Conservation (phyloP, 2,113 vertebrate genomes). For the Hemicordylus capensis region DNA sequence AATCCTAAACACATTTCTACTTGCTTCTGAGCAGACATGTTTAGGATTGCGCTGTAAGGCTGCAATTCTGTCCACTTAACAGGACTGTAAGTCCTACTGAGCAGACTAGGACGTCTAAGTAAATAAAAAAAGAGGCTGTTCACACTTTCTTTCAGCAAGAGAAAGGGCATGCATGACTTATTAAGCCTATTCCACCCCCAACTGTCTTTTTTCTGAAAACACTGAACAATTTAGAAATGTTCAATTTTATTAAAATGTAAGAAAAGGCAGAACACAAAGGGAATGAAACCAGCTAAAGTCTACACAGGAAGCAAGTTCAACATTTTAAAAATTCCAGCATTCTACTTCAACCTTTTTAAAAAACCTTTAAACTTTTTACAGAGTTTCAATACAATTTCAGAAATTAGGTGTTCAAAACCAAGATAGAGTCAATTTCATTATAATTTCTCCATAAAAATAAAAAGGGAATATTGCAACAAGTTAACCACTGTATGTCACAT, state of each 20-base stretch:
- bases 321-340: constrained; percentile 70
- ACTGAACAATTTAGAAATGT: constrained; percentile 77
- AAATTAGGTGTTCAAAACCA: constrained; percentile 70
- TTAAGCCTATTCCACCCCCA: background rate
- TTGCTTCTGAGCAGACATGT: too few species aligned
- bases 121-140: too few species aligned
- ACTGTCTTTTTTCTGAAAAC: constrained; percentile 58
- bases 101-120: too few species aligned
- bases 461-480: constrained; percentile 70
- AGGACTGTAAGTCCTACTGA: too few species aligned
- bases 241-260: constrained; percentile 84
- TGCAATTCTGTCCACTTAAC: too few species aligned
- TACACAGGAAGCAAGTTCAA: constrained; percentile 71
- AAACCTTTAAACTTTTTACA: constrained; percentile 64
- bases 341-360: constrained; percentile 72
- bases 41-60: too few species aligned
- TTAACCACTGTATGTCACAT: constrained; percentile 63
- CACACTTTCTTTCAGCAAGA: background rate
- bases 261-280: constrained; percentile 83
- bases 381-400: constrained; percentile 66
- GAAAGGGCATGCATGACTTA: accelerated
- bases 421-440: constrained; percentile 70
- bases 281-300: constrained; percentile 76
- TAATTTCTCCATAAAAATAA: constrained; percentile 73
- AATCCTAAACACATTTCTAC: too few species aligned